These are phyloP conservation scores for Panurus biarmicus DNA, from an alignment of 2,113 vertebrate genomes.

Conservation along the genomic window DNA sequence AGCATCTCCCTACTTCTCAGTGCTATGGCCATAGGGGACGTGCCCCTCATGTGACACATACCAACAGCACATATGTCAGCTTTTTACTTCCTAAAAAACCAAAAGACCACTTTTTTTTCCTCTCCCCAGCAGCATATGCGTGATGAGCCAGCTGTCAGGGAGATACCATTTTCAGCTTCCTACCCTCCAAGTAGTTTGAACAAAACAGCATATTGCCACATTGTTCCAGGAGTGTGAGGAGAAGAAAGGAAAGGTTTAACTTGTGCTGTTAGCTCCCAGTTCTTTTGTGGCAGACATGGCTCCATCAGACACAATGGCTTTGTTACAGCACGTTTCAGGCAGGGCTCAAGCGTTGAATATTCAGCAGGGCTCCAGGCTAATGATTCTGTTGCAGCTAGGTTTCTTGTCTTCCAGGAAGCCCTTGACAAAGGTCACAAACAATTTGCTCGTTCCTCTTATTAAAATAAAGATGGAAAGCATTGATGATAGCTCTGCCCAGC, in stretches of 20 bases:
- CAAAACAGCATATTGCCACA: neutral
- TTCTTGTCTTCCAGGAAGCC: constrained; percentile 79
- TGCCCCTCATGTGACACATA: neutral
- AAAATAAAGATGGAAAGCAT: constrained; percentile 79
- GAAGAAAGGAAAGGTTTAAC: neutral
- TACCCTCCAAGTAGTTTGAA: neutral
- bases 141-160: neutral
- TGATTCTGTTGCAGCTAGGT: constrained; percentile 66
- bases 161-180: neutral
- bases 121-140: neutral
- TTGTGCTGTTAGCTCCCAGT: neutral
- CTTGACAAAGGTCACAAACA: constrained; percentile 96
- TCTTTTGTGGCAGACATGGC: constrained; percentile 28
- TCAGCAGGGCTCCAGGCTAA: constrained; percentile 78
- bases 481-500: constrained; percentile 86
- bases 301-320: constrained; percentile 74
- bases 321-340: constrained; percentile 70
- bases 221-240: neutral
- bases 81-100: neutral
- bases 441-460: constrained; percentile 83
- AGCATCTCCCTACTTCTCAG: neutral
- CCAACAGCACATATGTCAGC: neutral
- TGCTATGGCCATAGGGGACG: neutral
- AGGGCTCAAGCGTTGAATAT: constrained; percentile 78
- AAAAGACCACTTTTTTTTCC: neutral